A percentile compares a stretch with the other conserved stretches of the same genome.
phyloP scores from a whole-genome alignment of 2,113 vertebrate genomes.

The Salvator merianae region DNA sequence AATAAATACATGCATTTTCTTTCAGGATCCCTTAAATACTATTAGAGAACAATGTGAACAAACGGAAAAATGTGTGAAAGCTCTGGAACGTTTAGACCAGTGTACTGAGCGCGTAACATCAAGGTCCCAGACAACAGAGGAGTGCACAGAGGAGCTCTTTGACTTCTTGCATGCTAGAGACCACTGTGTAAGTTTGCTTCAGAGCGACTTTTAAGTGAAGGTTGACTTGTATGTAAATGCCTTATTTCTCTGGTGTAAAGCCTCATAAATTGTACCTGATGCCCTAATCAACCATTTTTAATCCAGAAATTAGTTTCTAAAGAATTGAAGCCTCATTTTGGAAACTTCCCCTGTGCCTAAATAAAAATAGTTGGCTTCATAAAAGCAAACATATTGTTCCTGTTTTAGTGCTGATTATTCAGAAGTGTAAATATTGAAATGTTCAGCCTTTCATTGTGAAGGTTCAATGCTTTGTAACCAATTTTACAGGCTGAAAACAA shows the following conservation, averaged over 20 bases:
- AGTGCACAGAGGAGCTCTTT: constrained; percentile 93
- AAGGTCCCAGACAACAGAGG: constrained; percentile 80
- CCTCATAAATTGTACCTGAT: background rate
- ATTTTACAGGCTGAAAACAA: background rate
- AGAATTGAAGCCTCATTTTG: background rate
- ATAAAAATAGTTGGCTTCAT: background rate
- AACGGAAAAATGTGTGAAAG: constrained; percentile 82
- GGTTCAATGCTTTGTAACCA: background rate
- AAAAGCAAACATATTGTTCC: background rate
- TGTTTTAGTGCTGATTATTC: background rate
- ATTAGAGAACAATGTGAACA: constrained; percentile 84
- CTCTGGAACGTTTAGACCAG: constrained; percentile 78
- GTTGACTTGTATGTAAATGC: background rate
- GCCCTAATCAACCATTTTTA: background rate
- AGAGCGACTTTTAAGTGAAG: background rate
- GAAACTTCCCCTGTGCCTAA: background rate
- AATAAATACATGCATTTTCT: background rate
- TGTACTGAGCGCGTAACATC: constrained; percentile 81
- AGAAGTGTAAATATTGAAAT: background rate
- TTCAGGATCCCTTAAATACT: constrained; percentile 83
- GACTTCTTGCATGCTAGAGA: constrained; percentile 92
- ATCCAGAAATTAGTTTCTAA: background rate
- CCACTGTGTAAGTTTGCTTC: constrained; percentile 84
- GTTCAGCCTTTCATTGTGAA: background rate
- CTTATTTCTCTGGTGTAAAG: background rate